Base-by-base conservation (phyloP, 2,888 invertebrate genomes). In the Andricus curvator region DNA sequence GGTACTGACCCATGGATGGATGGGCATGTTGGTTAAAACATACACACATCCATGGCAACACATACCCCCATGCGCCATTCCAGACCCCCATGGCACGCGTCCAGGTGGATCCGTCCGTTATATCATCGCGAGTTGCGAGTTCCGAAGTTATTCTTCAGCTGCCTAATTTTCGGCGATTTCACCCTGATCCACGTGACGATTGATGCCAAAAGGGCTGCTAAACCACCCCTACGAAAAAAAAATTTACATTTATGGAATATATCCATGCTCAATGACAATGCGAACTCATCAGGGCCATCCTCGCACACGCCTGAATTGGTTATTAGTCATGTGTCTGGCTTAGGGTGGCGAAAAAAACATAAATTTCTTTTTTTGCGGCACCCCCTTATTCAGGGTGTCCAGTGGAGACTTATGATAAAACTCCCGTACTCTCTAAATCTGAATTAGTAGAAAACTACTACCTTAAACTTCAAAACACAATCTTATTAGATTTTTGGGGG, bases 101-200 rank as follows among this genome's bases (percentile, higher is more conserved):
- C 91, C 91, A 90, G 91, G 90, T 91, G 90, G 88, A 89, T 88
- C 82, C 84, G 89, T 90, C 88, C 91, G 91, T 91, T 91, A 86
- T 83, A 86, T 87, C 89, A 84, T 11, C 41, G 13, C 13, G 41
- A 48, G 64, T 60, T 79, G 85, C 85, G 85, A 80, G 81, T 81
- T 80, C 67, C 29, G 77, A n/a, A 82, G 82, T 79, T 78, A 74
- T 79, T 82, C 79, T 79, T 90, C 91, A 91, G 91, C 90, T 90
- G 90, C 82, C 89, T 90, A 91, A 91, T 90, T 89, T 89, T 85
- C 84, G 84, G 86, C 80, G 86, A 88, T 87, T 86, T 84, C 77
- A 79, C 82, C 81, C 84, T 81, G 81, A 83, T 79, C 82, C 83
- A 83, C 84, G 82, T 80, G 83, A 83, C 80, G 74, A 74, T 74